Percentiles rank a stretch among this genome's conserved stretches.
phyloP scores from a whole-genome alignment of 2,888 invertebrate species.

The Desoria tigrina region DNA sequence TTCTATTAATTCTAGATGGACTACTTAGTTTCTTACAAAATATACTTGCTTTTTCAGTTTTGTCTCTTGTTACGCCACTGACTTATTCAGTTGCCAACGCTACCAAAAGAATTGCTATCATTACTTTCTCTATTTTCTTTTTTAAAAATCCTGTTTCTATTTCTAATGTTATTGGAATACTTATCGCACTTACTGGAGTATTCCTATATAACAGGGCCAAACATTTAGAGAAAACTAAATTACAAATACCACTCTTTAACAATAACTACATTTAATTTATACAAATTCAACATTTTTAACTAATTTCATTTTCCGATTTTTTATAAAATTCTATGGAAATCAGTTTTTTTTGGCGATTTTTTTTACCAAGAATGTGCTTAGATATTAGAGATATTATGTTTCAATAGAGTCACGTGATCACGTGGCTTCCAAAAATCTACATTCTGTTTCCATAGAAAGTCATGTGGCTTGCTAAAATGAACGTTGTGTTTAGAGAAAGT shows the following conservation, averaged over 20 bases:
- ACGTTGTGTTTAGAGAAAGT: too few species aligned
- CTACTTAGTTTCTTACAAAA: slow-evolving; percentile 92
- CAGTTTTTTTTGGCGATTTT: too few species aligned
- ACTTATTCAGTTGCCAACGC: slow-evolving; percentile 95
- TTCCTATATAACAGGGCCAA: slow-evolving; percentile 82
- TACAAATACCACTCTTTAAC: background rate
- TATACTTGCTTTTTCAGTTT: slow-evolving; percentile 88
- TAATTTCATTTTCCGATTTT: too few species aligned
- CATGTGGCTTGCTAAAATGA: too few species aligned
- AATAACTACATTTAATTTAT: slow-evolving; percentile 16
- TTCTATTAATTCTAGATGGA: slow-evolving; percentile 68
- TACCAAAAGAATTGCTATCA: slow-evolving; percentile 89
- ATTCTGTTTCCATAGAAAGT: too few species aligned
- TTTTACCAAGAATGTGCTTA: too few species aligned
- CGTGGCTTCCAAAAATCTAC: too few species aligned
- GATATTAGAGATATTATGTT: too few species aligned
- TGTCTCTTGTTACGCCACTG: slow-evolving; percentile 87
- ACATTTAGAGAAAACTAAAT: slow-evolving; percentile 16
- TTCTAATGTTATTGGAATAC: slow-evolving; percentile 85
- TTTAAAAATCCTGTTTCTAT: slow-evolving; percentile 88
- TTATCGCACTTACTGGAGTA: slow-evolving; percentile 84
- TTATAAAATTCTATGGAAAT: too few species aligned
- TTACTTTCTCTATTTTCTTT: slow-evolving; percentile 80
- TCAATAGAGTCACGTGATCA: too few species aligned
- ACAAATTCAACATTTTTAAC: too few species aligned